These are phyloP conservation scores for Embidobia sp. DNA, from an alignment of 2,888 invertebrate genomes.

Conservation along the genomic window DNA sequence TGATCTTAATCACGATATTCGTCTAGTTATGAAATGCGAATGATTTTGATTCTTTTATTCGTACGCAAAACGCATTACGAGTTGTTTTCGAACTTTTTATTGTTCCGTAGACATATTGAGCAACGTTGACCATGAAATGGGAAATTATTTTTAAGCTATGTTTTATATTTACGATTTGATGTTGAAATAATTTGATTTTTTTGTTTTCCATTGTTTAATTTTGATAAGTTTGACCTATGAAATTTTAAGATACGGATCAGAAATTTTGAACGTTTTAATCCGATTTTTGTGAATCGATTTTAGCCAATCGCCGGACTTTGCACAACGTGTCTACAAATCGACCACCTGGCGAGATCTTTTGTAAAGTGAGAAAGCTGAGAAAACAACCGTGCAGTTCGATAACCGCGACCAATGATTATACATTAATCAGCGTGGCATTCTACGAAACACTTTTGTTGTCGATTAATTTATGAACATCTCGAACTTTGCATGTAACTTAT, in stretches of 20 bases:
- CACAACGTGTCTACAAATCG: constrained; percentile 14
- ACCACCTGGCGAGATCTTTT: constrained; percentile 15
- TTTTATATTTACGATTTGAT: too few species aligned
- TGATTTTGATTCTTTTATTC: constrained; percentile 42
- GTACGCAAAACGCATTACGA: constrained; percentile 29
- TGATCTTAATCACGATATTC: constrained; percentile 29
- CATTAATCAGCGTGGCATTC: constrained; percentile 17
- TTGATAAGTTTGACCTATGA: too few species aligned
- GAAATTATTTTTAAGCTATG: too few species aligned
- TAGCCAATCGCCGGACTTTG: too few species aligned
- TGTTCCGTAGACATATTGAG: constrained; percentile 25
- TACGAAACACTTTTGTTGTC: constrained; percentile 19
- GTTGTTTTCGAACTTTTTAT: constrained; percentile 15
- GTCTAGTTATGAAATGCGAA: constrained; percentile 24
- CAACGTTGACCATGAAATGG: background rate
- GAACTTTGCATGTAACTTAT: constrained; percentile 42
- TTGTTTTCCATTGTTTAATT: too few species aligned
- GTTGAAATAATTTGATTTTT: too few species aligned
- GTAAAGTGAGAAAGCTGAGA: constrained; percentile 14
- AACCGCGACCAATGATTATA: constrained; percentile 10
- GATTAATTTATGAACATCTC: constrained; percentile 38
- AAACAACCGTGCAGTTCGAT: constrained; percentile 18
- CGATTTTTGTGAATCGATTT: too few species aligned
- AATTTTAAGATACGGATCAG: too few species aligned
- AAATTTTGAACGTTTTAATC: too few species aligned